These are phyloP conservation scores for Laupala kohalensis DNA, from an alignment of 1,140 invertebrate species.

Conservation along the genomic window DNA sequence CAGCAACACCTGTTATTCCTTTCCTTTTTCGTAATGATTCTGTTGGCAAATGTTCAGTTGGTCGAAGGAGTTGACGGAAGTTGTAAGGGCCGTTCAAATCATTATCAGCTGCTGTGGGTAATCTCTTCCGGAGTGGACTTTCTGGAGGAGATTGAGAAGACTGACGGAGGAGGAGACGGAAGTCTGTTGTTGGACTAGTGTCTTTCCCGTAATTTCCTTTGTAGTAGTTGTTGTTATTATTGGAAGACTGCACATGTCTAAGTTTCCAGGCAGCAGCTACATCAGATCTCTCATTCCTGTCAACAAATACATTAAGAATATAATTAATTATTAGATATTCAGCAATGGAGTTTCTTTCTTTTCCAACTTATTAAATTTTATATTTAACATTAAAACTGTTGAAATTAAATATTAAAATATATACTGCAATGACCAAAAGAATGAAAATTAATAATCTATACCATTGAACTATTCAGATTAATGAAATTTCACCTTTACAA, in stretches of 20 bases:
- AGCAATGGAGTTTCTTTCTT: too few species aligned
- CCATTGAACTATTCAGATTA: too few species aligned
- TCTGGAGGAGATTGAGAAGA: constrained; percentile 5
- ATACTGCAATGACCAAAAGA: too few species aligned
- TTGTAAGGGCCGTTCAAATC: constrained; percentile 51
- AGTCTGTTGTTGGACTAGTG: constrained; percentile 18
- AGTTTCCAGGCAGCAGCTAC: not conserved
- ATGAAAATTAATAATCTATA: too few species aligned
- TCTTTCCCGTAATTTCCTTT: not conserved
- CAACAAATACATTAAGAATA: not conserved
- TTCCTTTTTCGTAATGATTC: constrained; percentile 57
- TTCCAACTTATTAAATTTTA: too few species aligned
- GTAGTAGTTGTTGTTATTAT: constrained; percentile 6
- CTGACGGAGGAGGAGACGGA: constrained; percentile 18
- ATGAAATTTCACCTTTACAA: too few species aligned
- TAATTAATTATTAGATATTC: not conserved
- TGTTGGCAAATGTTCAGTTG: constrained; percentile 50
- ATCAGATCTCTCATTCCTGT: not conserved
- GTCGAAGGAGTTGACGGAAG: constrained; percentile 51
- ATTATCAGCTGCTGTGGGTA: constrained; percentile 27
- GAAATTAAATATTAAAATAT: too few species aligned
- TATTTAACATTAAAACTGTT: too few species aligned
- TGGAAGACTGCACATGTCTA: not conserved
- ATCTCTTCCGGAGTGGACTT: not conserved
- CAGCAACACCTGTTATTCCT: constrained; percentile 23